These are phyloP conservation scores for Drosophila equinoxialis DNA, from an alignment of 1,140 invertebrate species.

Conservation along the genomic window DNA sequence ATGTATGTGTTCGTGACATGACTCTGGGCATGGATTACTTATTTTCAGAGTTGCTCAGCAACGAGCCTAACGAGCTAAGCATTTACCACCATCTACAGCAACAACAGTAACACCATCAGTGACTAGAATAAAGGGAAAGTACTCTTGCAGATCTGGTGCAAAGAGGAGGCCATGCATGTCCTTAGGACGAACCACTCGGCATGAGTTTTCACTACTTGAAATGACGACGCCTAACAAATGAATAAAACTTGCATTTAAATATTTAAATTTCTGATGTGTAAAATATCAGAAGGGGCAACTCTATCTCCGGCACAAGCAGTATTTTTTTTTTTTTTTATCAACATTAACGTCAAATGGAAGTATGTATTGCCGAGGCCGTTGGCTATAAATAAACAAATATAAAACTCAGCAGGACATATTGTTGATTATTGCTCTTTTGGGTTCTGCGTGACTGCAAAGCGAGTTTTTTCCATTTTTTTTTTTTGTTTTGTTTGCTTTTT, in stretches of 20 bases:
- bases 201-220: constrained; percentile 38
- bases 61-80: constrained; percentile 64
- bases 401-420: constrained; percentile 57
- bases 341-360: constrained; percentile 41
- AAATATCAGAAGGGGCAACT: not conserved
- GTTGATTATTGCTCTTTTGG: constrained; percentile 43
- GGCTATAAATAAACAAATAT: constrained; percentile 74
- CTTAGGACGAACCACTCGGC: constrained; percentile 39
- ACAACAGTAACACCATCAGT: constrained; percentile 12
- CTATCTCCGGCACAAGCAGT: not conserved
- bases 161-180: constrained; percentile 40
- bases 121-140: constrained; percentile 13
- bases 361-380: constrained; percentile 30
- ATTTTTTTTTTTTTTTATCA: constrained; percentile 37
- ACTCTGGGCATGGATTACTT: constrained; percentile 20
- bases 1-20: constrained; percentile 50
- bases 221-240: constrained; percentile 31
- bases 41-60: constrained; percentile 39
- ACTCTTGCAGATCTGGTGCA: constrained; percentile 32
- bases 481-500: not conserved
- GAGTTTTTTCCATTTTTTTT: not conserved
- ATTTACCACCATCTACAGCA: constrained; percentile 9
- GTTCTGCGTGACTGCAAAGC: constrained; percentile 31
- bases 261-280: not conserved
- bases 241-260: constrained; percentile 32